Percentiles rank a stretch among this genome's conserved stretches.
Conservation (phyloP, 1,140 invertebrate species). For the Palaemon carinicauda region DNA sequence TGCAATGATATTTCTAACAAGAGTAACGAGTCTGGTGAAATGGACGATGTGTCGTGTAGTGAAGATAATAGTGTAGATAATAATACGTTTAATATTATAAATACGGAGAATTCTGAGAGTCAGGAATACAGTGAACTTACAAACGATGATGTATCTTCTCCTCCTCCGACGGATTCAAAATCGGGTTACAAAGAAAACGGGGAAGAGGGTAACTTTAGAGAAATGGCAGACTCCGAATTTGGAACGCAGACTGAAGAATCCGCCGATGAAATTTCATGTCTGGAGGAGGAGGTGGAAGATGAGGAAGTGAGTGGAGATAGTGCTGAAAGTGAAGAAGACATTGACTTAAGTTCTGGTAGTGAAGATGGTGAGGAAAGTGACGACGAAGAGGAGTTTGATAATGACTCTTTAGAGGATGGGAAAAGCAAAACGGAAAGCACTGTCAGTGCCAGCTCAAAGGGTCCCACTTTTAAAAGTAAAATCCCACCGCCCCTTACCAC, state of each 20-base stretch:
- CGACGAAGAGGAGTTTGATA: constrained; percentile 36
- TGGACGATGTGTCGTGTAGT: constrained; percentile 25
- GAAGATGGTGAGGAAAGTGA: constrained; percentile 40
- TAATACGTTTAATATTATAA: constrained; percentile 52
- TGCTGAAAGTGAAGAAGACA: background rate
- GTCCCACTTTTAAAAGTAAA: background rate
- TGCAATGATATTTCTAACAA: background rate
- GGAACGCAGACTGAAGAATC: constrained; percentile 10
- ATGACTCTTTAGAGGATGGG: constrained; percentile 30
- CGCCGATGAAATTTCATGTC: too few relatives aligned
- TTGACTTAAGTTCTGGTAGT: background rate
- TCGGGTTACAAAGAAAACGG: constrained; percentile 14
- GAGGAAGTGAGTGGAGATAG: constrained; percentile 18
- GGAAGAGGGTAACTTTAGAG: background rate
- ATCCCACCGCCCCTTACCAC: background rate
- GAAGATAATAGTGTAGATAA: constrained; percentile 49
- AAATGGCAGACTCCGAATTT: constrained; percentile 20
- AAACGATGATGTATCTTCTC: constrained; percentile 11
- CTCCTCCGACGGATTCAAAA: background rate
- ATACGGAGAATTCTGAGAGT: constrained; percentile 49
- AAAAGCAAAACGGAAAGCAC: background rate
- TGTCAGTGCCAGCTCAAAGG: too few relatives aligned
- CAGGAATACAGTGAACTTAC: constrained; percentile 48
- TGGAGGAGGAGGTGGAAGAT: background rate
- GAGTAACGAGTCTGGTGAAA: background rate